These are phyloP conservation scores for Egretta garzetta DNA, from an alignment of 2,113 vertebrate species.

Conservation along the genomic window DNA sequence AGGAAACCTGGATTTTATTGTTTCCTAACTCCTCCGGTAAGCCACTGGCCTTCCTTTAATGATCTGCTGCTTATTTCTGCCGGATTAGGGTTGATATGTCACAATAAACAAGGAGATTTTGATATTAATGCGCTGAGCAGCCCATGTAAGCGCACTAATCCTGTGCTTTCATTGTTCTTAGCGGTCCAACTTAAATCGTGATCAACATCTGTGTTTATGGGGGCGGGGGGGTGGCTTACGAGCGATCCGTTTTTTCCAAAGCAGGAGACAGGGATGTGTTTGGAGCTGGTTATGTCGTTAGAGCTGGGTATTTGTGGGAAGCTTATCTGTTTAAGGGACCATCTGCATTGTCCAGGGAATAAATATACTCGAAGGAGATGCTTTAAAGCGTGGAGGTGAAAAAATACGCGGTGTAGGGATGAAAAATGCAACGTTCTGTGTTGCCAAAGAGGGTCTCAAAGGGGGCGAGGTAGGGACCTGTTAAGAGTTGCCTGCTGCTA, in stretches of 20 bases:
- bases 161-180: background rate
- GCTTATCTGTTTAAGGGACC: background rate
- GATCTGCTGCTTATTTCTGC: background rate
- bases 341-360: background rate
- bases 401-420: background rate
- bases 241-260: background rate
- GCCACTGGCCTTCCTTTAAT: background rate
- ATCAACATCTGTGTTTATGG: background rate
- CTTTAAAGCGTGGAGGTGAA: background rate
- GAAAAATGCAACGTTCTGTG: background rate
- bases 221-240: background rate
- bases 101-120: conserved; percentile 58
- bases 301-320: background rate
- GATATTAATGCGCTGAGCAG: background rate
- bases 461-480: accelerated
- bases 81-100: conserved; percentile 40
- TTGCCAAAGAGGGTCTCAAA: background rate
- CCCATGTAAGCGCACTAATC: conserved; percentile 21
- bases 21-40: background rate
- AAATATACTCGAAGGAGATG: background rate
- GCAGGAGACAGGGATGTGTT: background rate
- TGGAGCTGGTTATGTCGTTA: background rate
- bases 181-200: background rate
- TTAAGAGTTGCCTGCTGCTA: accelerated
- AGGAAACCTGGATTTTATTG: background rate